A percentile compares a stretch with the other conserved stretches of the same genome.
Conservation (phyloP, 2,113 vertebrate genomes). For the Calyptommatus sinebrachiatus region DNA sequence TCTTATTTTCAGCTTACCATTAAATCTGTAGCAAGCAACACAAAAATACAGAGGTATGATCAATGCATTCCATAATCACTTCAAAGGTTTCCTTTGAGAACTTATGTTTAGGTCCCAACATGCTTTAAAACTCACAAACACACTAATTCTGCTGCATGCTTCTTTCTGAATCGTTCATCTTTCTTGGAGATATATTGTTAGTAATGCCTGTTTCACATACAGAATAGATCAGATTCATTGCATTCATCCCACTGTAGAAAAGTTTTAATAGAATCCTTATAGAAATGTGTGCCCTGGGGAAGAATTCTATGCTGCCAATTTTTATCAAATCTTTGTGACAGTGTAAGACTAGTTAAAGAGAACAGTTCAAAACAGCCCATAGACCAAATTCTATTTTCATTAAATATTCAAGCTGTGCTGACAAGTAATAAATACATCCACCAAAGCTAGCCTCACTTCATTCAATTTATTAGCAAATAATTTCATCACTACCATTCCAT, state of each 20-base stretch:
- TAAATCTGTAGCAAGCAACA: no score
- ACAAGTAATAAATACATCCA: constrained; percentile 25
- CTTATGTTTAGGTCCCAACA: not conserved
- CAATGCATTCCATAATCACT: no score
- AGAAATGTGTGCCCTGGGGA: not conserved
- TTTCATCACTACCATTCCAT: constrained; percentile 1
- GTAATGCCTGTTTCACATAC: constrained; percentile 2
- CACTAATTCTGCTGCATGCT: constrained; percentile 6
- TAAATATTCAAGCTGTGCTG: constrained; percentile 21
- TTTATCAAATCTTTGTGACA: constrained; percentile 4
- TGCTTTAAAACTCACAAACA: not conserved
- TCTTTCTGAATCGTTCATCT: constrained; percentile 12
- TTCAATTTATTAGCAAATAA: constrained; percentile 33
- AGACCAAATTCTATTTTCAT: constrained; percentile 11
- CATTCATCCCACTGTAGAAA: not conserved
- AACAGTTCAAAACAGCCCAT: constrained; percentile 11
- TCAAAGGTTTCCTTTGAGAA: no score
- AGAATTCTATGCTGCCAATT: constrained; percentile 4
- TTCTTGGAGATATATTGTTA: constrained; percentile 1
- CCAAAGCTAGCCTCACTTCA: not conserved
- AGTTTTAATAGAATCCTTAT: not conserved
- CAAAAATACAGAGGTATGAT: no score
- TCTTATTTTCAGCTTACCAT: no score
- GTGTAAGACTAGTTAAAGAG: constrained; percentile 12
- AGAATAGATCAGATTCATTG: constrained; percentile 1